Percentiles rank a stretch among this genome's conserved stretches.
phyloP scores from a whole-genome alignment of 2,888 invertebrate species.

The Sesamia inferens region DNA sequence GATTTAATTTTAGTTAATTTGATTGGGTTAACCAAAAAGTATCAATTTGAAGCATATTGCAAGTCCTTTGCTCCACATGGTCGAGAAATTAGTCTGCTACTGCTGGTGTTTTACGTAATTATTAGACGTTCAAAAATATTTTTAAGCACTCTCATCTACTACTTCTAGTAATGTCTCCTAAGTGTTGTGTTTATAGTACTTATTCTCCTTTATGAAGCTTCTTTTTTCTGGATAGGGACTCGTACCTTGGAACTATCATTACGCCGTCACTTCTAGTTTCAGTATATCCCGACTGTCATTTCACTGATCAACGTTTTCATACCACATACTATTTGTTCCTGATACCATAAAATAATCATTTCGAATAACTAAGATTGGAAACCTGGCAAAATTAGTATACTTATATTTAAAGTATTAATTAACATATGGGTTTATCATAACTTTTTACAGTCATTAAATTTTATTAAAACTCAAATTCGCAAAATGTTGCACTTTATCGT shows the following conservation, averaged over 20 bases:
- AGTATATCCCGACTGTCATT: conserved; percentile 6
- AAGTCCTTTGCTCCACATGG: too few relatives aligned
- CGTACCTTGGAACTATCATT: background rate
- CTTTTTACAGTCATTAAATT: too few relatives aligned
- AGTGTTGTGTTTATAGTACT: background rate
- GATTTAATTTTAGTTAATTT: background rate
- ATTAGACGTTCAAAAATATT: too few relatives aligned
- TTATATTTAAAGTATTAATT: background rate
- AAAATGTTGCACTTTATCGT: too few relatives aligned
- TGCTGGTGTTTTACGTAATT: too few relatives aligned
- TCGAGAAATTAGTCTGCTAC: too few relatives aligned
- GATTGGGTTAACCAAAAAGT: background rate
- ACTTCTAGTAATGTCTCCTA: too few relatives aligned
- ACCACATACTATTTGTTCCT: background rate
- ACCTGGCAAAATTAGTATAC: background rate
- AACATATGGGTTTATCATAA: too few relatives aligned
- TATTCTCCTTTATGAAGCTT: conserved; percentile 1
- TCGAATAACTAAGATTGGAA: background rate
- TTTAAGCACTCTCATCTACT: background rate
- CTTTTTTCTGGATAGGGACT: background rate
- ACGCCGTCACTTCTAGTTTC: background rate
- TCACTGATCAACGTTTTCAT: background rate
- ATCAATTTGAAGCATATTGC: too few relatives aligned
- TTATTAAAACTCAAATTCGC: too few relatives aligned
- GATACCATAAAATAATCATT: background rate